phyloP scores from a whole-genome alignment of 2,888 invertebrate genomes.

The Pteria penguin region DNA sequence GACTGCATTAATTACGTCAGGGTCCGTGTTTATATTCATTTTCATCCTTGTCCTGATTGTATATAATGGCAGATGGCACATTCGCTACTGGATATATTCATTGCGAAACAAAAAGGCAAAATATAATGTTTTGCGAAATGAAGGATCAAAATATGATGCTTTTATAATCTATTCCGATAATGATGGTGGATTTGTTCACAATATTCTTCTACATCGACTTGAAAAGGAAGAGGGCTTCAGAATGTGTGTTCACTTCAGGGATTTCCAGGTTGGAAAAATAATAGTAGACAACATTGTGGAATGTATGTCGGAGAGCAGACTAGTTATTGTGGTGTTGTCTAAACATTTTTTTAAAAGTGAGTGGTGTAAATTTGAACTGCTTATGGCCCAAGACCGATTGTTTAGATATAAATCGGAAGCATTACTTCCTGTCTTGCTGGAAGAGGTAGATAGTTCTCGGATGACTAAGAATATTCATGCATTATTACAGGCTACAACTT shows the following conservation, averaged over 20 bases:
- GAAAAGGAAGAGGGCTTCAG: conserved; percentile 81
- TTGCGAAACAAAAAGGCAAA: conserved; percentile 3
- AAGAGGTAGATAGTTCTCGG: background rate
- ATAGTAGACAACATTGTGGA: conserved; percentile 87
- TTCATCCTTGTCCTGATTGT: conserved; percentile 49
- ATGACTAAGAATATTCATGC: background rate
- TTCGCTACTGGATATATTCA: conserved; percentile 82
- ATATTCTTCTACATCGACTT: conserved; percentile 84
- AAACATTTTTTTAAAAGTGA: conserved; percentile 85
- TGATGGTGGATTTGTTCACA: conserved; percentile 85
- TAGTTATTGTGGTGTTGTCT: conserved; percentile 85
- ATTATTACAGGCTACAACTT: background rate
- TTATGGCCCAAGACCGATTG: conserved; percentile 83
- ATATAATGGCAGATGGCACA: conserved; percentile 83
- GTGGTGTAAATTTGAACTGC: conserved; percentile 88
- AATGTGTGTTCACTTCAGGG: conserved; percentile 86
- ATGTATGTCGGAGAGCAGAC: conserved; percentile 85
- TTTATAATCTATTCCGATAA: conserved; percentile 87
- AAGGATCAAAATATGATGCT: conserved; percentile 83
- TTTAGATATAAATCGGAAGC: background rate
- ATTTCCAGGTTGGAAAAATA: conserved; percentile 86
- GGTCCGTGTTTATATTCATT: conserved; percentile 43
- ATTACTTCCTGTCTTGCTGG: background rate
- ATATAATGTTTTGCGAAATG: conserved; percentile 45
- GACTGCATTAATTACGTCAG: background rate